Conservation (phyloP, 2,113 vertebrate genomes). For the Ornithorhynchus anatinus region DNA sequence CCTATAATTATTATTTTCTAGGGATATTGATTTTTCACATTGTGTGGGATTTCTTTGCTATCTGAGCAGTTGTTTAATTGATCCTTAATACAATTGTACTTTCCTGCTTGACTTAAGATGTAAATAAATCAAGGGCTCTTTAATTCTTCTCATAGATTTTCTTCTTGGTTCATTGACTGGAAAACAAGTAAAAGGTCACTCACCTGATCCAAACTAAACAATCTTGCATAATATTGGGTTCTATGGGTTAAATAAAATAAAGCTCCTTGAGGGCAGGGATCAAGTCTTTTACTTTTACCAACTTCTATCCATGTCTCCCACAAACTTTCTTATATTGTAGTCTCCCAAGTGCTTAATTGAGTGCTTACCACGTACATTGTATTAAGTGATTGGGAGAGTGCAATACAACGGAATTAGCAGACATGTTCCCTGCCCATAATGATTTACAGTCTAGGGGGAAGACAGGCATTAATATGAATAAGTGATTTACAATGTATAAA, state of each 20-base stretch:
- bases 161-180: constrained; percentile 48
- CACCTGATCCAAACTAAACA: constrained; percentile 47
- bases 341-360: no score
- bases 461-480: no score
- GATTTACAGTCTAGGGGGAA: no score
- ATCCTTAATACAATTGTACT: background rate
- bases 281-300: no score
- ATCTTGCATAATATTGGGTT: constrained; percentile 32
- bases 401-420: no score
- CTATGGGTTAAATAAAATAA: constrained; percentile 23
- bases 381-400: no score
- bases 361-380: no score
- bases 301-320: no score
- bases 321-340: no score
- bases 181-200: constrained; percentile 34
- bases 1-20: background rate
- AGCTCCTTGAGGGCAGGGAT: no score
- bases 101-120: constrained; percentile 44
- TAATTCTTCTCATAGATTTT: constrained; percentile 1
- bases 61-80: background rate
- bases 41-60: background rate
- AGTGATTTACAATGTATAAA: no score
- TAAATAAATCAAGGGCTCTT: constrained; percentile 52
- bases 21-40: background rate
- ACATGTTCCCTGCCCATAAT: no score